Percentiles rank a stretch among this genome's conserved stretches.
Evolutionary conservation across 2,888 invertebrate genomes (phyloP).

Genomic region (Disparrhopalites patrizii): DNA sequence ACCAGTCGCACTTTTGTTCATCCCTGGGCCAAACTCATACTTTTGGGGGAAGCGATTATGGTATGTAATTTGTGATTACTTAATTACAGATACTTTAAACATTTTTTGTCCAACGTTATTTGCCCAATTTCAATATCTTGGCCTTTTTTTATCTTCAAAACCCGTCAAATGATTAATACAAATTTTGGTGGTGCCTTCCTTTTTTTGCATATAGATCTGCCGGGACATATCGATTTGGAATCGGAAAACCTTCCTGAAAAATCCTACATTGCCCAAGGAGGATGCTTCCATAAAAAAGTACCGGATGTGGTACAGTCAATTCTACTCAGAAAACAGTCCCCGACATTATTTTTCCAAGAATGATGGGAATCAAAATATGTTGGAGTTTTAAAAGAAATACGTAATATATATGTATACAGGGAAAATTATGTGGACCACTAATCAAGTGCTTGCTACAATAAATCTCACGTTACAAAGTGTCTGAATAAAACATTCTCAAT

Average conservation of each 20-base stretch:
- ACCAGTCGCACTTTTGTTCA: constrained; percentile 59
- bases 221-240: constrained; percentile 85
- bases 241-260: constrained; percentile 68
- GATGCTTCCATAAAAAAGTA: constrained; percentile 70
- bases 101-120: no score
- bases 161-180: no score
- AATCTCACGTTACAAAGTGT: no score
- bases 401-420: no score
- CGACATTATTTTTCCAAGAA: constrained; percentile 33
- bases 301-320: constrained; percentile 78
- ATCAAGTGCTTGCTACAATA: no score
- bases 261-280: constrained; percentile 68
- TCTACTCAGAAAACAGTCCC: constrained; percentile 71
- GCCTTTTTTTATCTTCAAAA: no score
- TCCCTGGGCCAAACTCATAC: constrained; percentile 62
- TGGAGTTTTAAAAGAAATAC: constrained; percentile 35
- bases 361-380: constrained; percentile 31
- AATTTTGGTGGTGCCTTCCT: no score
- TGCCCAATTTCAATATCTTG: background rate
- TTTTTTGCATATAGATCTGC: constrained; percentile 62
- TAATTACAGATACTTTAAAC: no score
- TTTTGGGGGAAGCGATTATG: constrained; percentile 67
- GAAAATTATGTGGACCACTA: no score
- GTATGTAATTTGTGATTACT: no score
- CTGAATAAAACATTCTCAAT: no score